Conservation (phyloP, 2,888 invertebrate species). For the Tenthredo amoena region DNA sequence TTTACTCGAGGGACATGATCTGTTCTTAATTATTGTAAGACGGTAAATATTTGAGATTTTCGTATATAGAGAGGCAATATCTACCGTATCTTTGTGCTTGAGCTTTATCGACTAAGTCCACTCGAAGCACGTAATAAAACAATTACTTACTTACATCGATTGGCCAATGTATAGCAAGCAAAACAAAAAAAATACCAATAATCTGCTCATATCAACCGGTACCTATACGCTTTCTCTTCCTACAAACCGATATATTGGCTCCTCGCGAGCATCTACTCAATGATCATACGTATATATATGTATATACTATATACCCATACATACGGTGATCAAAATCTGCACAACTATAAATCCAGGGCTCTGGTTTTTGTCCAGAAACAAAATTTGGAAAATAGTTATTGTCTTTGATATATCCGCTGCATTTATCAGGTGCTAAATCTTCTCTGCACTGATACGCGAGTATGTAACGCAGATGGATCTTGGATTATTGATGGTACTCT, state of each 20-base stretch:
- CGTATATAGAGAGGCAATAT: constrained; percentile 10
- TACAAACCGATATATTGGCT: constrained; percentile 4
- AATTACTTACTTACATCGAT: constrained; percentile 49
- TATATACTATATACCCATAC: background rate
- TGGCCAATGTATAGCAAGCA: constrained; percentile 24
- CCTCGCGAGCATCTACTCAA: background rate
- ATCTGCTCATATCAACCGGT: constrained; percentile 42
- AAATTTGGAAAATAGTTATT: background rate
- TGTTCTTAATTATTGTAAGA: constrained; percentile 61
- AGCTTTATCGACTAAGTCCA: constrained; percentile 42
- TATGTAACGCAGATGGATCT: background rate
- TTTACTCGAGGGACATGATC: constrained; percentile 39
- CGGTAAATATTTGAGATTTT: constrained; percentile 63
- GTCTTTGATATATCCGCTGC: background rate
- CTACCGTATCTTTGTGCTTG: constrained; percentile 22
- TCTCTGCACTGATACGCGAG: background rate
- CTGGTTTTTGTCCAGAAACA: background rate
- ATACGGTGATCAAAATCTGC: background rate
- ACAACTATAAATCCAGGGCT: background rate
- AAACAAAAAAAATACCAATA: constrained; percentile 50
- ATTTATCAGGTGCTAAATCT: background rate
- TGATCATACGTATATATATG: background rate
- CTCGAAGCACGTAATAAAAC: constrained; percentile 44
- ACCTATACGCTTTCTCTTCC: background rate
- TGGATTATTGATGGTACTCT: background rate